phyloP scores from a whole-genome alignment of 2,113 vertebrate genomes.

The Labeo rohita region DNA sequence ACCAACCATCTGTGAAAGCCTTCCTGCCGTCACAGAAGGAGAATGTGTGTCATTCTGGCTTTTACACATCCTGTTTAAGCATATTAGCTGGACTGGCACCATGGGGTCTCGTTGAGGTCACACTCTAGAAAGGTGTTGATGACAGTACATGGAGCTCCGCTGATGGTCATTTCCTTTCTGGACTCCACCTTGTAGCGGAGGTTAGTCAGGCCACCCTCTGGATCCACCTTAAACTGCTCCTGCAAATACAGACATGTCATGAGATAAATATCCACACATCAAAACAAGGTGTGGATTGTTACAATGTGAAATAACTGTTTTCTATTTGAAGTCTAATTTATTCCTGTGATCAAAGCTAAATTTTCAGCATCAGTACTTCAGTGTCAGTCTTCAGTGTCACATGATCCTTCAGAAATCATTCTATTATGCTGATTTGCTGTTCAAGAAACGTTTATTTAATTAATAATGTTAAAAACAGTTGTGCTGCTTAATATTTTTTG shows the following conservation, averaged over 20 bases:
- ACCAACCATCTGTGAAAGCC: not conserved
- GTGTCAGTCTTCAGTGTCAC: too few species aligned
- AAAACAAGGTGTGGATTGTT: too few species aligned
- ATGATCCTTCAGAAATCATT: too few species aligned
- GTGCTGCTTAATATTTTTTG: too few species aligned
- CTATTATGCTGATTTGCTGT: too few species aligned
- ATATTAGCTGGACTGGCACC: slow-evolving; percentile 83
- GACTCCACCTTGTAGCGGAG: slow-evolving; percentile 88
- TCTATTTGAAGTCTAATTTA: too few species aligned
- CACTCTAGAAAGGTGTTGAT: slow-evolving; percentile 88
- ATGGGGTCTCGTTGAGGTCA: slow-evolving; percentile 86
- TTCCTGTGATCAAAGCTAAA: too few species aligned
- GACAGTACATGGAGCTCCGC: slow-evolving; percentile 88
- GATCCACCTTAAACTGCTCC: slow-evolving; percentile 97
- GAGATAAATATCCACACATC: too few species aligned
- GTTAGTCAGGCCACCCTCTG: slow-evolving; percentile 88
- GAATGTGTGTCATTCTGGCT: not conserved
- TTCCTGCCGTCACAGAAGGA: not conserved
- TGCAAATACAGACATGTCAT: slow-evolving; percentile 59
- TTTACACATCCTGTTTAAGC: not conserved
- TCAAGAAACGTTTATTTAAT: too few species aligned
- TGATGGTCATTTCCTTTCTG: slow-evolving; percentile 82
- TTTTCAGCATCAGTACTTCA: too few species aligned
- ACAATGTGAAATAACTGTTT: too few species aligned
- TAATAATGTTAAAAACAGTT: too few species aligned